Evolutionary conservation across 2,888 invertebrate genomes (phyloP).

Genomic region (Helicoverpa assulta): DNA sequence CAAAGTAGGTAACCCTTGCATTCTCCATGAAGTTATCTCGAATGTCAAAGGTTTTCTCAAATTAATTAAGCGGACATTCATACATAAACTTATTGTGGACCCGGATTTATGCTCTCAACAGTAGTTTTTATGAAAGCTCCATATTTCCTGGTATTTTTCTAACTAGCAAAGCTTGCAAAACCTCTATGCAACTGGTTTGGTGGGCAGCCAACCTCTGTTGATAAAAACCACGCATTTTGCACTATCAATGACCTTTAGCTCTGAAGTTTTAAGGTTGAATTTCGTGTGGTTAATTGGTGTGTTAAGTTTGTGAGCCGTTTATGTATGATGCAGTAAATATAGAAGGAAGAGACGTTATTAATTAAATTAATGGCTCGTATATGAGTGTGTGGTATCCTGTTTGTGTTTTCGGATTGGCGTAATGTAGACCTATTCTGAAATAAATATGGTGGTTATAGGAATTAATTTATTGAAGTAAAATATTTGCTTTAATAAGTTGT

Average conservation of each 20-base stretch:
- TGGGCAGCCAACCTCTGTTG: slow-evolving; percentile 42
- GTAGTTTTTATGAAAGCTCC: not conserved
- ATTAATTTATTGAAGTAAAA: not conserved
- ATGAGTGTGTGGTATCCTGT: slow-evolving; percentile 40
- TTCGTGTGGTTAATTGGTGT: not conserved
- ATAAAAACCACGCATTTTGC: slow-evolving; percentile 28
- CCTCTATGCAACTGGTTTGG: slow-evolving; percentile 50
- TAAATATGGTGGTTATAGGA: not conserved
- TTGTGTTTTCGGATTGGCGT: slow-evolving; percentile 16
- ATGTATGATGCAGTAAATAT: slow-evolving; percentile 47
- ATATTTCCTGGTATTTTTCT: slow-evolving; percentile 37
- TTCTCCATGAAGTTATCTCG: too few species aligned
- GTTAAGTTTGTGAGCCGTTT: slow-evolving; percentile 42
- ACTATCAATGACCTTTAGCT: slow-evolving; percentile 1
- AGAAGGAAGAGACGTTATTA: slow-evolving; percentile 40
- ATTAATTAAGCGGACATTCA: too few species aligned
- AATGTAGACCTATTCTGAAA: not conserved
- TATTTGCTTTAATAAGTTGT: not conserved
- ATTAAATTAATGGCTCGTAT: slow-evolving; percentile 55
- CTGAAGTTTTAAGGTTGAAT: not conserved
- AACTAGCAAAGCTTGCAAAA: slow-evolving; percentile 22
- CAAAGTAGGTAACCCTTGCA: too few species aligned
- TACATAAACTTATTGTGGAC: too few species aligned
- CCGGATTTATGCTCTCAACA: not conserved
- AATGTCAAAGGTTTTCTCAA: too few species aligned